Base-by-base conservation (phyloP, 1,140 invertebrate genomes). In the Platyura marginata region DNA sequence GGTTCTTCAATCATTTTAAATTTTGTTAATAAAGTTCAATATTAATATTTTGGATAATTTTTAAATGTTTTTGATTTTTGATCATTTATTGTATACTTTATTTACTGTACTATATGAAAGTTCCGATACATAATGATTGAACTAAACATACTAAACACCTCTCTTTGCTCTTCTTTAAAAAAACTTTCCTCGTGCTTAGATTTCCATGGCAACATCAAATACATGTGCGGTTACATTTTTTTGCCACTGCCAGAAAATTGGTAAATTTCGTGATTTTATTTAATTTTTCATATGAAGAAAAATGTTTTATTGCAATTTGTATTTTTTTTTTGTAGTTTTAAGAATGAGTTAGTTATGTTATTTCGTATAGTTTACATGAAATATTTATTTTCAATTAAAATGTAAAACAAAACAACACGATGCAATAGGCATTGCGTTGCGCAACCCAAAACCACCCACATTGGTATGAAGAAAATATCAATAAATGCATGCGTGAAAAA, bases 401-500 rank as follows among this genome's bases (percentile, higher is more conserved):
- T 29, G 25, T 29, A n/a, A n/a, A n/a, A n/a, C n/a, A n/a, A n/a
- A n/a, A n/a, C n/a, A n/a, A n/a, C n/a, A n/a, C n/a, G n/a, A n/a
- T n/a, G n/a, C n/a, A n/a, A n/a, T n/a, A n/a, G n/a, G 25, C 25
- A 13, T 29, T 29, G 25, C 25, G 25, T 29, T n/a, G 25, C 25
- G 25, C 25, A 29, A 29, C 25, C 25, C 25, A 6, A 6, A 29
- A 29, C 25, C 34, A 36, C 9, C 16, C 9, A 36, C 15, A n/a
- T 16, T 6, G 15, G 34, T 11, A 36, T 11, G 15, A n/a, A 36
- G 15, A 16, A 16, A 16, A 36, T n/a, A 36, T 36, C 34, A 36
- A 36, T 36, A 36, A 36, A 36, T 36, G 34, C 34, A 36, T 36
- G 34, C 34, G 34, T 36, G 34, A 36, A 36, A 36, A 36, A 11